Evolutionary conservation across 2,888 invertebrate species (phyloP), one percentile per base, ranked within the genome.

Genomic region (Operophtera brumata): DNA sequence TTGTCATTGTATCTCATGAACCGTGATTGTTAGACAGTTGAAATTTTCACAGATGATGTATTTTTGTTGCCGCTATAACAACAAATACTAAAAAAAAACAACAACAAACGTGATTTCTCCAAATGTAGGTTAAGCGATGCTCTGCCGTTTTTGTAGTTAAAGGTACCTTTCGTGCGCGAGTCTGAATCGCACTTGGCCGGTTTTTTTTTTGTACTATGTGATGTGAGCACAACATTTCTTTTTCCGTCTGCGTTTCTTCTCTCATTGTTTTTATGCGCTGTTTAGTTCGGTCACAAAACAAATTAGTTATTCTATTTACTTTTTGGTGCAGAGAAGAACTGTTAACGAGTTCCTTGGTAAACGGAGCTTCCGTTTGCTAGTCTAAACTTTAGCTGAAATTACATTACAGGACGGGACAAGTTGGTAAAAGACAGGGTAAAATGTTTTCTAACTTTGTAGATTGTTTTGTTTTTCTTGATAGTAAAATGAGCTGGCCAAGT

Each of bases 301-400:
- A 47, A 52, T 52, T 52, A 42, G 42, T 47, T 52, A 42, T 52
- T 47, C 47, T 45, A 45, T 51, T 52, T 42, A 36, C 47, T 53
- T 42, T 32, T 12, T 42, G 32, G 50, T 3, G 41, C 25, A 42
- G 32, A 51, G 40, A 30, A 37, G 28, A 47, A 47, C 52, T 30
- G 41, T 53, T 42, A 53, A 53, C 47, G 46, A 53, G 47, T 47
- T 53, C 36, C 52, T 47, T 37, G 47, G 47, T 30, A 47, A 53
- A 53, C 28, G 52, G 26, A 41, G 41, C 14, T 35, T 42, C 41
- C 43, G 42, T 55, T 39, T 34, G 42, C 55, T 50, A 51, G 47
- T 55, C 37, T 51, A 50, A 55, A 55, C 43, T 55, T 50, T 13
- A 47, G 39, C 47, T 46, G 14, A 43, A 51, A 51, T 47, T 47